phyloP scores from a whole-genome alignment of 2,888 invertebrate genomes.

The Dasysyrphus albostriatus region DNA sequence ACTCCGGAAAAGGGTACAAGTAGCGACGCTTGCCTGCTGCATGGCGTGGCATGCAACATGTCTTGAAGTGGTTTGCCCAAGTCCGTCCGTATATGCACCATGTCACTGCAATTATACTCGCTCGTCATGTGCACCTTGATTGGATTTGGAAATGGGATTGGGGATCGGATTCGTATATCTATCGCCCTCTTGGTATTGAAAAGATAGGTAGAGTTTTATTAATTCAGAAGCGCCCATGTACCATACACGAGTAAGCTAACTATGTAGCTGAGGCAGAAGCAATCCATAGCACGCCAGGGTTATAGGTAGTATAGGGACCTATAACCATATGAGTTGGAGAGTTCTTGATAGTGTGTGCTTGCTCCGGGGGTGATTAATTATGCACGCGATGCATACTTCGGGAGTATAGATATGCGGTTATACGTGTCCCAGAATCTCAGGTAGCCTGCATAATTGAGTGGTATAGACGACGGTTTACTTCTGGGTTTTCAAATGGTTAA shows the following conservation, averaged over 20 bases:
- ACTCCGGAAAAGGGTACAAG: slow-evolving; percentile 30
- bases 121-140: slow-evolving; percentile 75
- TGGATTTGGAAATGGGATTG: slow-evolving; percentile 61
- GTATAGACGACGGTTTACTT: slow-evolving; percentile 42
- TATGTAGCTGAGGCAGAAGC: slow-evolving; percentile 13
- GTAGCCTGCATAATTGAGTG: slow-evolving; percentile 69
- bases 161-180: slow-evolving; percentile 33
- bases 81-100: slow-evolving; percentile 52
- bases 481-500: slow-evolving; percentile 39
- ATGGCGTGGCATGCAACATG: slow-evolving; percentile 61
- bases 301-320: slow-evolving; percentile 17
- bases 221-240: slow-evolving; percentile 75
- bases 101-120: slow-evolving; percentile 74
- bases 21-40: slow-evolving; percentile 7
- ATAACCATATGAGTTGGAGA: slow-evolving; percentile 31
- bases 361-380: slow-evolving; percentile 71
- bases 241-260: slow-evolving; percentile 23
- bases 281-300: slow-evolving; percentile 36
- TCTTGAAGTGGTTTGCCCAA: slow-evolving; percentile 48
- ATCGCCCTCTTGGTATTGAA: slow-evolving; percentile 33
- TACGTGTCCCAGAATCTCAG: slow-evolving; percentile 60
- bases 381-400: slow-evolving; percentile 71
- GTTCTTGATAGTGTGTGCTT: background rate
- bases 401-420: slow-evolving; percentile 46
- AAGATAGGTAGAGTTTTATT: slow-evolving; percentile 55